phyloP scores from a whole-genome alignment of 2,888 invertebrate species.

The Erebia epiphron region DNA sequence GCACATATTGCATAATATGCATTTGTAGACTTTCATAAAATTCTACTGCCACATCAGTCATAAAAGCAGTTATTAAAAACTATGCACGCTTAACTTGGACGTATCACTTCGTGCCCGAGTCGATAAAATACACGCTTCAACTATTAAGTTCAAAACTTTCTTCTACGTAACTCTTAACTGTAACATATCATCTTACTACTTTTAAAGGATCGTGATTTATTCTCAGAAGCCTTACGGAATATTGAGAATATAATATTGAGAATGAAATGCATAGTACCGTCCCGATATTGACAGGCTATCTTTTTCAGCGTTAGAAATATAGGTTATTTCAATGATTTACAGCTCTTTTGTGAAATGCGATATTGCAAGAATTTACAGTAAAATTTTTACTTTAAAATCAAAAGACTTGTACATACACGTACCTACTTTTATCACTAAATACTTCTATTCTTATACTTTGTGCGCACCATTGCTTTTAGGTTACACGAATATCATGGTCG shows the following conservation, averaged over 20 bases:
- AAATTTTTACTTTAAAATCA: neutral
- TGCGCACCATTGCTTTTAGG: too few relatives aligned
- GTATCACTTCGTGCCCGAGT: slow-evolving; percentile 26
- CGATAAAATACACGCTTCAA: slow-evolving; percentile 31
- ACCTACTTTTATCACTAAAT: too few relatives aligned
- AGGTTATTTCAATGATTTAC: slow-evolving; percentile 11
- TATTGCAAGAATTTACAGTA: neutral
- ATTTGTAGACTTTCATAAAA: neutral
- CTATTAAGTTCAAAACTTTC: slow-evolving; percentile 35
- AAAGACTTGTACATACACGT: neutral
- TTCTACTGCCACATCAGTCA: neutral
- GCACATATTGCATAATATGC: neutral
- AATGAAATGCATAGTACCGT: slow-evolving; percentile 27
- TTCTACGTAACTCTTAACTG: slow-evolving; percentile 27
- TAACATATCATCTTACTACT: slow-evolving; percentile 33
- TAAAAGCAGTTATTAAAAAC: slow-evolving; percentile 13
- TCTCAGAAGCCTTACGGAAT: slow-evolving; percentile 24
- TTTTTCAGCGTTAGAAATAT: slow-evolving; percentile 23
- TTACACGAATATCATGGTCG: too few relatives aligned
- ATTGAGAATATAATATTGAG: slow-evolving; percentile 19
- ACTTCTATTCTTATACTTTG: too few relatives aligned
- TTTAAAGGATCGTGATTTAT: slow-evolving; percentile 36
- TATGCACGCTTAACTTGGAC: slow-evolving; percentile 26
- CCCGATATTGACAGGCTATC: slow-evolving; percentile 26
- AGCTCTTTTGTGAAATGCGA: neutral